Evolutionary conservation across 1,140 invertebrate genomes (phyloP).

Genomic region (Octopus bimaculoides): DNA sequence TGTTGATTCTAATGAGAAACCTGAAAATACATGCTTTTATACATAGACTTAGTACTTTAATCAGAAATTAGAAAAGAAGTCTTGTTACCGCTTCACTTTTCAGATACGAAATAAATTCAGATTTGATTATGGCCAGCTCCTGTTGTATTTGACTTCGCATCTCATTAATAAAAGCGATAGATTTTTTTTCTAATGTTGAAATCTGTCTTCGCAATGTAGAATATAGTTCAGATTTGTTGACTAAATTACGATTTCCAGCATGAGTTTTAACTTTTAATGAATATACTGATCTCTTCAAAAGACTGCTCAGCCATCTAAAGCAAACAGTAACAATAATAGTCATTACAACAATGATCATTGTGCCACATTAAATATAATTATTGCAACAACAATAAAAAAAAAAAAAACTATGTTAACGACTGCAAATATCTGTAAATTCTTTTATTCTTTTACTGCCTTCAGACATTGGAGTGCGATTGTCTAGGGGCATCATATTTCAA

Average conservation of each 20-base stretch:
- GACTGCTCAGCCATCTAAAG: constrained; percentile 27
- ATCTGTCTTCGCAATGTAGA: constrained; percentile 25
- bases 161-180: constrained; percentile 24
- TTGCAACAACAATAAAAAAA: not conserved
- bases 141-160: constrained; percentile 24
- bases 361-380: not conserved
- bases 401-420: not conserved
- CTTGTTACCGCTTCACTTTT: not conserved
- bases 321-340: constrained; percentile 2
- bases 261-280: constrained; percentile 31
- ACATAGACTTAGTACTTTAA: too few species aligned
- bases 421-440: too few species aligned
- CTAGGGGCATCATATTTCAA: too few species aligned
- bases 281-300: constrained; percentile 36
- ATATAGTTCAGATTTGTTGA: constrained; percentile 26
- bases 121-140: not conserved
- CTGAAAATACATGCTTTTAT: too few species aligned
- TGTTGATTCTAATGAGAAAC: too few species aligned
- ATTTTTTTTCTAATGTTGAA: constrained; percentile 26
- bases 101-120: not conserved
- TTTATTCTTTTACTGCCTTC: too few species aligned
- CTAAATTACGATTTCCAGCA: constrained; percentile 24
- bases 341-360: not conserved
- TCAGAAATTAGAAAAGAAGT: too few species aligned
- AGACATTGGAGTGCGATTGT: too few species aligned